phyloP scores from a whole-genome alignment of 1,140 invertebrate genomes.

The Laupala kohalensis region DNA sequence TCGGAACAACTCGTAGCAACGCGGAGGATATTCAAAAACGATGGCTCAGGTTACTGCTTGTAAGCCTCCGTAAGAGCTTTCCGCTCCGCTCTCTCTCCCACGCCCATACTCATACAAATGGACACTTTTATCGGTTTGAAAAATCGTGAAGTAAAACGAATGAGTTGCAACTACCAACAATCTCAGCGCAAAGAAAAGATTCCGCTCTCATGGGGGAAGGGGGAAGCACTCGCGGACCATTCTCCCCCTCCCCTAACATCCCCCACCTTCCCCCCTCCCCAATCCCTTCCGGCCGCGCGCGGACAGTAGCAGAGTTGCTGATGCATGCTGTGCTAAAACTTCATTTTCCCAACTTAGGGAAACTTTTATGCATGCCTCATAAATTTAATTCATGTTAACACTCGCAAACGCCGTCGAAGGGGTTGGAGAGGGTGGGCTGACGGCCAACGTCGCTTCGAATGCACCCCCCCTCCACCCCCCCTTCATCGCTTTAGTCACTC shows the following conservation, averaged over 20 bases:
- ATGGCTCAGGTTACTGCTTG: slow-evolving; percentile 1
- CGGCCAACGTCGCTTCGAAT: not conserved
- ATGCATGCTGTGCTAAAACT: slow-evolving; percentile 11
- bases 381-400: slow-evolving; percentile 15
- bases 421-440: not conserved
- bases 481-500: not conserved
- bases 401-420: not conserved
- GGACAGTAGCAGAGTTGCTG: too few species aligned
- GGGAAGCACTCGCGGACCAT: too few species aligned
- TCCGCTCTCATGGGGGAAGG: too few species aligned
- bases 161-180: slow-evolving; percentile 8
- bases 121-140: slow-evolving; percentile 13
- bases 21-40: not conserved
- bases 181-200: not conserved
- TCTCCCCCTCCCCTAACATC: not conserved
- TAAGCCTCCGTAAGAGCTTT: not conserved
- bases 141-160: slow-evolving; percentile 14
- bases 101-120: not conserved
- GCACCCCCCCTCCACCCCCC: not conserved
- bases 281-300: not conserved
- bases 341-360: slow-evolving; percentile 14
- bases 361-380: slow-evolving; percentile 16
- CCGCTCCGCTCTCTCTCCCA: not conserved
- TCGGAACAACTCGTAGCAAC: not conserved
- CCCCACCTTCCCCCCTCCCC: not conserved